phyloP scores from a whole-genome alignment of 2,888 invertebrate species.

The Thera britannica region DNA sequence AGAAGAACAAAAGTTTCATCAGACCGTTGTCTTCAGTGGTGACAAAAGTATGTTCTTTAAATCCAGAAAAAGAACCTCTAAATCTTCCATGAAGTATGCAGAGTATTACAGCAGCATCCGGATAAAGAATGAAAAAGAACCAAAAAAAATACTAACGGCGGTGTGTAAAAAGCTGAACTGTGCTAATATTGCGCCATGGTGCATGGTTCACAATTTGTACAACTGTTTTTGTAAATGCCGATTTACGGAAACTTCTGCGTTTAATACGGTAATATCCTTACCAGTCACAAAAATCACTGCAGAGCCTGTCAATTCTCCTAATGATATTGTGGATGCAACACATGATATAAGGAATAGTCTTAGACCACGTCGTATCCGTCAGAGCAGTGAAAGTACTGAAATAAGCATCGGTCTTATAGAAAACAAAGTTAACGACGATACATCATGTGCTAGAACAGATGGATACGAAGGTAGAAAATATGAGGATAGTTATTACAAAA shows the following conservation, averaged over 20 bases:
- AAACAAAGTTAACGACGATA: constrained; percentile 13
- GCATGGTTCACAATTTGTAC: constrained; percentile 87
- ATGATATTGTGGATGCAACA: constrained; percentile 8
- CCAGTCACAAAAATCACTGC: constrained; percentile 8
- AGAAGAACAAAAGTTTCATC: constrained; percentile 89
- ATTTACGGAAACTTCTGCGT: constrained; percentile 49
- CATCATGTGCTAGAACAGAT: constrained; percentile 57
- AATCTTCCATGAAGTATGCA: constrained; percentile 86
- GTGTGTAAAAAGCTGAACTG: constrained; percentile 58
- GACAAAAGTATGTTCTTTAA: constrained; percentile 87
- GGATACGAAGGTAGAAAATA: constrained; percentile 62
- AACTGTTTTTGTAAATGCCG: constrained; percentile 87
- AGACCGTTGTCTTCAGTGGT: constrained; percentile 87
- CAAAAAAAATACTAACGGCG: constrained; percentile 53
- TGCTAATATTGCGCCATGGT: constrained; percentile 85
- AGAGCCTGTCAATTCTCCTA: constrained; percentile 8
- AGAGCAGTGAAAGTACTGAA: constrained; percentile 15
- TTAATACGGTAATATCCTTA: constrained; percentile 4
- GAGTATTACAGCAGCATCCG: constrained; percentile 76
- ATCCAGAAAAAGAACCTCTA: constrained; percentile 82
- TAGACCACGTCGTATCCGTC: constrained; percentile 22
- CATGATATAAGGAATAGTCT: constrained; percentile 8
- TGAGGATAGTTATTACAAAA: constrained; percentile 57
- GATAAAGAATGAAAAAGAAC: constrained; percentile 53
- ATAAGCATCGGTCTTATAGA: constrained; percentile 8